Evolutionary conservation across 1,140 invertebrate species (phyloP).

Genomic region (Leptopilina clavipes): DNA sequence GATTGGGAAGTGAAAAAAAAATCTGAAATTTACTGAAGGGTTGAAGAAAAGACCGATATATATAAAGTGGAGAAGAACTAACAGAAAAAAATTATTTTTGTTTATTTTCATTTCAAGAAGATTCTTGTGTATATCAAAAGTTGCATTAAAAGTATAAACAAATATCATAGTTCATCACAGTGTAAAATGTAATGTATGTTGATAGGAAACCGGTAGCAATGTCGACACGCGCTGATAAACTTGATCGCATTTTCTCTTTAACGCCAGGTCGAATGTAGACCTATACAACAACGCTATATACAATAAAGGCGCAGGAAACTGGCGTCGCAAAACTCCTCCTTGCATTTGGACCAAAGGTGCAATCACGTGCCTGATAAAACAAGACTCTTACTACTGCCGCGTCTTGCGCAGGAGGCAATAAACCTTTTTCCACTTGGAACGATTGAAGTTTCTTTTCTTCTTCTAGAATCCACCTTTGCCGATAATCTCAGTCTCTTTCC

Average conservation of each 20-base stretch:
- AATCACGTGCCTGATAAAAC: constrained; percentile 44
- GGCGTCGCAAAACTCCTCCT: background rate
- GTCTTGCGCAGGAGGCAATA: constrained; percentile 42
- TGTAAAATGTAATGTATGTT: constrained; percentile 12
- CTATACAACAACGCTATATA: background rate
- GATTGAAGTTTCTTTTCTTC: constrained; percentile 45
- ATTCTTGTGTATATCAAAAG: background rate
- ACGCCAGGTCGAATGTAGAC: constrained; percentile 4
- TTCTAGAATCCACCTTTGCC: constrained; percentile 35
- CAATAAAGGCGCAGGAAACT: constrained; percentile 27
- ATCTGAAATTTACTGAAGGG: background rate
- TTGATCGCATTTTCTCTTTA: constrained; percentile 32
- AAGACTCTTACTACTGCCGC: constrained; percentile 42
- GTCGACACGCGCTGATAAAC: constrained; percentile 39
- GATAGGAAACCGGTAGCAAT: constrained; percentile 29
- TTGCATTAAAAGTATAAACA: background rate
- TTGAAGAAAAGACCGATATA: background rate
- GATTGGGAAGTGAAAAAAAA: background rate
- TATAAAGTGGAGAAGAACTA: background rate
- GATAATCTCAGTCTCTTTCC: constrained; percentile 39
- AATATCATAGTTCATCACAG: background rate
- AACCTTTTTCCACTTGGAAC: constrained; percentile 46
- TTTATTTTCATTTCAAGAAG: background rate
- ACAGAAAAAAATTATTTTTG: background rate
- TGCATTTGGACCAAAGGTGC: constrained; percentile 40